Conservation (phyloP, 1,140 invertebrate genomes). For the Ptiloglossa arizonensis region DNA sequence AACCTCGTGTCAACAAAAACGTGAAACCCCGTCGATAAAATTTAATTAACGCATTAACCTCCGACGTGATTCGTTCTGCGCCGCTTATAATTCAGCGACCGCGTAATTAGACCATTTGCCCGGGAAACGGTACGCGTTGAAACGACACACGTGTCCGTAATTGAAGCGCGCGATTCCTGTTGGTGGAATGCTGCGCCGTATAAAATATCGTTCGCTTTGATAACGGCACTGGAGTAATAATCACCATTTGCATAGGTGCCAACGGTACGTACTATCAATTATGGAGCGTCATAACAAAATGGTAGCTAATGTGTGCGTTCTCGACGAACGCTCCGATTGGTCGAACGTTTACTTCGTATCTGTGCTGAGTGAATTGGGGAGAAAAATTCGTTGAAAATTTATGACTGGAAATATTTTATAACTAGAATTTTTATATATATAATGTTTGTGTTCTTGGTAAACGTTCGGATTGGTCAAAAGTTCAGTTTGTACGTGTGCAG, state of each 20-base stretch:
- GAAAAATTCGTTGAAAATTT: no score
- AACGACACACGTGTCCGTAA: slow-evolving; percentile 21
- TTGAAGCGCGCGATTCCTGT: slow-evolving; percentile 24
- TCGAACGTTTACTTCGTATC: no score
- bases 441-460: no score
- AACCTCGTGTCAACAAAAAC: background rate
- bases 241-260: background rate
- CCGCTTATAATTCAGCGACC: background rate
- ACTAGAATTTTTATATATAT: no score
- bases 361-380: no score
- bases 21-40: background rate
- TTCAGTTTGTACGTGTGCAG: no score
- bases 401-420: no score
- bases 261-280: background rate
- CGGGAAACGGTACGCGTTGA: background rate
- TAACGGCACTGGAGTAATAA: slow-evolving; percentile 5
- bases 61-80: background rate
- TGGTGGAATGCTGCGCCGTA: slow-evolving; percentile 7
- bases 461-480: no score
- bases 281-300: background rate
- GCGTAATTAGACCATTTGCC: slow-evolving; percentile 9
- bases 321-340: no score
- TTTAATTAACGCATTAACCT: slow-evolving; percentile 18
- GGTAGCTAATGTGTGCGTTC: no score
- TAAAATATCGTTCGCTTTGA: slow-evolving; percentile 16